These are phyloP conservation scores for Diarsia dahlii DNA, from an alignment of 2,888 invertebrate genomes.

Conservation along the genomic window DNA sequence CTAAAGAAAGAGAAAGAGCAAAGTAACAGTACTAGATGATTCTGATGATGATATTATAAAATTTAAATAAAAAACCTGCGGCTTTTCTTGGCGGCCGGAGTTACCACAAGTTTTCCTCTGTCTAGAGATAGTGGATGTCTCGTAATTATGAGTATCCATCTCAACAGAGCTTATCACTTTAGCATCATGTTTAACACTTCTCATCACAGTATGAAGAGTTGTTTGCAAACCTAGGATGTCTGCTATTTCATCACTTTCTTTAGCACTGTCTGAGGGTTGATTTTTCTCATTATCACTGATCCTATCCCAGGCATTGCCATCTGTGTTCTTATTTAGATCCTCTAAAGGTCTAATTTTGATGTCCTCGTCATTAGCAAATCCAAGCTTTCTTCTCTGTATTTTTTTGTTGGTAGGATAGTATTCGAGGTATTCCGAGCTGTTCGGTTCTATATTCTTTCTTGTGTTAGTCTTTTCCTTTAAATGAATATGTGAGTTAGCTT, in stretches of 20 bases:
- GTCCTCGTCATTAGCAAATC: background rate
- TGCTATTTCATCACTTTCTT: background rate
- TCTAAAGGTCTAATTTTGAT: slow-evolving; percentile 7
- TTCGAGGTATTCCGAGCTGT: slow-evolving; percentile 13
- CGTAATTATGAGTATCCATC: background rate
- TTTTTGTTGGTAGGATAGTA: slow-evolving; percentile 14
- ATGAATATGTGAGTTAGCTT: background rate
- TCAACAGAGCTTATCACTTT: background rate
- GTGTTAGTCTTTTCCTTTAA: slow-evolving; percentile 5
- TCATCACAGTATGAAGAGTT: slow-evolving; percentile 4
- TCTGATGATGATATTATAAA: background rate
- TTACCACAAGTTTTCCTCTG: background rate
- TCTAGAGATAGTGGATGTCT: too few relatives aligned
- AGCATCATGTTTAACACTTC: background rate
- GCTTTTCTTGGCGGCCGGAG: background rate
- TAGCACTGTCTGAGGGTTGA: background rate
- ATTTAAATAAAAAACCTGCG: slow-evolving; percentile 22
- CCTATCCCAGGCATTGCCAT: slow-evolving; percentile 28
- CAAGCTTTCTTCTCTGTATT: background rate
- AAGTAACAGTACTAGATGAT: background rate
- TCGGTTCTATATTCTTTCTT: background rate
- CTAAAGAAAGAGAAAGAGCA: background rate
- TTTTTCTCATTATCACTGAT: slow-evolving; percentile 21
- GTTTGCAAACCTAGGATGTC: slow-evolving; percentile 31
- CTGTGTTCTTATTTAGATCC: background rate